Percentiles rank a stretch among this genome's conserved stretches.
Conservation (phyloP, 1,140 invertebrate species). For the Drosophila grimshawi region DNA sequence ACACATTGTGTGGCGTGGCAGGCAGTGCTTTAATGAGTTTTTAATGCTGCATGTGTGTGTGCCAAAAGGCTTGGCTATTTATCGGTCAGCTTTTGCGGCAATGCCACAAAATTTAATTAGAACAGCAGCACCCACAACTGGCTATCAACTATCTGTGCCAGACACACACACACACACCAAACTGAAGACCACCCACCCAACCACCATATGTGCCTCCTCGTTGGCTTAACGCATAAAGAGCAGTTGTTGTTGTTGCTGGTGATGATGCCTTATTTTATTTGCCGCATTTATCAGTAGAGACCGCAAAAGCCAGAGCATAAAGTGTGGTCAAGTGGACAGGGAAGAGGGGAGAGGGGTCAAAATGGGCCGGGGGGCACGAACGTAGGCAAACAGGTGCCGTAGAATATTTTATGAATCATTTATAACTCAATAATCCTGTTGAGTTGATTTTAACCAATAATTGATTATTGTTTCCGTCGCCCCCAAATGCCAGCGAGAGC, state of each 20-base stretch:
- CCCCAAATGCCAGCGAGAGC: neutral
- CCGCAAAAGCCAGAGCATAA: slow-evolving; percentile 63
- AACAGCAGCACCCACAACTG: slow-evolving; percentile 3
- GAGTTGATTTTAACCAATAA: slow-evolving; percentile 82
- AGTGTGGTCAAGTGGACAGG: too few species aligned
- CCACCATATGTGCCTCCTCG: neutral
- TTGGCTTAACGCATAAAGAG: neutral
- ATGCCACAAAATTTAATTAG: slow-evolving; percentile 75
- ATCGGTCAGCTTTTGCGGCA: slow-evolving; percentile 70
- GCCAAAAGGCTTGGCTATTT: slow-evolving; percentile 59
- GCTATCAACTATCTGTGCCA: slow-evolving; percentile 10
- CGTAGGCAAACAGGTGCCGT: slow-evolving; percentile 59
- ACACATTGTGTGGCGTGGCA: neutral
- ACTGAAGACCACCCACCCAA: neutral
- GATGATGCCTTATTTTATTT: slow-evolving; percentile 61
- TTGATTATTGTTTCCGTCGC: slow-evolving; percentile 73
- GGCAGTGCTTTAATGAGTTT: slow-evolving; percentile 38
- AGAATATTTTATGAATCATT: slow-evolving; percentile 81
- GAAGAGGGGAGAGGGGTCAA: neutral
- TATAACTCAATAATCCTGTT: slow-evolving; percentile 81
- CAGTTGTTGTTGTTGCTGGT: slow-evolving; percentile 7
- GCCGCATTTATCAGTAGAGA: slow-evolving; percentile 71
- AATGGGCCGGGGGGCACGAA: neutral
- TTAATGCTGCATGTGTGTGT: slow-evolving; percentile 27
- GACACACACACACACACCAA: slow-evolving; percentile 14